Conservation (phyloP, 2,797 vertebrate species). For the Micromesistius poutassou region DNA sequence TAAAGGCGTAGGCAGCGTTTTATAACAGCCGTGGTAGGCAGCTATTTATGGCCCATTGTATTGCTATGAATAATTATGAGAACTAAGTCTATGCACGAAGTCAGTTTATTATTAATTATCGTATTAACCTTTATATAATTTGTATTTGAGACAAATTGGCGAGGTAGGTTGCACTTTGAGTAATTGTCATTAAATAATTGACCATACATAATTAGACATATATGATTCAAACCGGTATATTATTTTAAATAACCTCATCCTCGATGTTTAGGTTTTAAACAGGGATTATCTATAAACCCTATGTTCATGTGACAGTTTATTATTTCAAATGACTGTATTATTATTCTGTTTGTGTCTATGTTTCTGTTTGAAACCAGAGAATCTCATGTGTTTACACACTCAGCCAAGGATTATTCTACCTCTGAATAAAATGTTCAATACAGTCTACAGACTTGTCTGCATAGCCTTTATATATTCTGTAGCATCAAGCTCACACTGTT, state of each 20-base stretch:
- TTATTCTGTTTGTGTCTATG: neutral
- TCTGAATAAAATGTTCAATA: neutral
- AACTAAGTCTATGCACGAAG: neutral
- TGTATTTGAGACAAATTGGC: neutral
- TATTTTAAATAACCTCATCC: neutral
- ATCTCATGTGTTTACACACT: neutral
- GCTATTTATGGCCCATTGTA: neutral
- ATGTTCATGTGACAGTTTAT: neutral
- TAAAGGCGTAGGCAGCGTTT: constrained; percentile 44
- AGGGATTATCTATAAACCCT: neutral
- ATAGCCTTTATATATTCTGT: neutral
- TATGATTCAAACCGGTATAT: neutral
- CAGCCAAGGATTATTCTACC: neutral
- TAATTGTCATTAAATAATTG: neutral
- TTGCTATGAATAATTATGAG: neutral
- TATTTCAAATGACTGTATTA: neutral
- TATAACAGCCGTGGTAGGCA: neutral
- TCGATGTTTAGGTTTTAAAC: neutral
- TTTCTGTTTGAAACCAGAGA: neutral
- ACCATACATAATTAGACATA: neutral
- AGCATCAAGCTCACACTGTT: neutral
- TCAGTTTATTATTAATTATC: too few species aligned
- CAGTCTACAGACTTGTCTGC: neutral
- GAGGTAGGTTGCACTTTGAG: neutral
- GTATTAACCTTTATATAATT: too few species aligned